Evolutionary conservation across 2,888 invertebrate genomes (phyloP).

Genomic region (Cordilura impudica): DNA sequence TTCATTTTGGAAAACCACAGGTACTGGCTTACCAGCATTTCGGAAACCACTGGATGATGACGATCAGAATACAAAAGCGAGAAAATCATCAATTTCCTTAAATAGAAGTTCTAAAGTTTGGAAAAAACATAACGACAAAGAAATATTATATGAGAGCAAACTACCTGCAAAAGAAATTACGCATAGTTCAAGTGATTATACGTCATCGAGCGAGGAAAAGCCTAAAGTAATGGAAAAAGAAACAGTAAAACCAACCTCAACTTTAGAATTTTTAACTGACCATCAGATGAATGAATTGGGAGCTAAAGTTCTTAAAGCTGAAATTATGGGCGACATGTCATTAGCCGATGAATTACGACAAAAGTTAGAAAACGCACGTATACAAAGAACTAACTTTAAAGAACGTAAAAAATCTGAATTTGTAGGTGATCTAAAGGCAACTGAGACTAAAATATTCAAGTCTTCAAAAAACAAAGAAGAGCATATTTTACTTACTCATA

Average conservation of each 20-base stretch:
- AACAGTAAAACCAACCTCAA: conserved; percentile 57
- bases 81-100: background rate
- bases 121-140: conserved; percentile 45
- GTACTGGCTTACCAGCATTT: conserved; percentile 86
- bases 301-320: conserved; percentile 94
- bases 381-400: conserved; percentile 71
- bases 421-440: conserved; percentile 12
- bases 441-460: background rate
- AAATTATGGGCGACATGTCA: conserved; percentile 90
- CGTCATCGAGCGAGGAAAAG: conserved; percentile 42
- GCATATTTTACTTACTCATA: conserved; percentile 83
- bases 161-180: background rate
- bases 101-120: conserved; percentile 39
- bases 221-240: conserved; percentile 26
- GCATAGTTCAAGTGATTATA: conserved; percentile 2
- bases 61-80: background rate
- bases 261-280: conserved; percentile 81
- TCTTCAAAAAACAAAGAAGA: conserved; percentile 72
- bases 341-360: conserved; percentile 84
- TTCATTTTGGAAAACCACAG: conserved; percentile 95
- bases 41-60: conserved; percentile 75
- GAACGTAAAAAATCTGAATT: conserved; percentile 52
- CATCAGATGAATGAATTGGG: conserved; percentile 93
- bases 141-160: conserved; percentile 61
- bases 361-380: conserved; percentile 86